A percentile compares a stretch with the other conserved stretches of the same genome.
Evolutionary conservation across 2,113 vertebrate genomes (phyloP).

Genomic region (Steatornis caripensis): DNA sequence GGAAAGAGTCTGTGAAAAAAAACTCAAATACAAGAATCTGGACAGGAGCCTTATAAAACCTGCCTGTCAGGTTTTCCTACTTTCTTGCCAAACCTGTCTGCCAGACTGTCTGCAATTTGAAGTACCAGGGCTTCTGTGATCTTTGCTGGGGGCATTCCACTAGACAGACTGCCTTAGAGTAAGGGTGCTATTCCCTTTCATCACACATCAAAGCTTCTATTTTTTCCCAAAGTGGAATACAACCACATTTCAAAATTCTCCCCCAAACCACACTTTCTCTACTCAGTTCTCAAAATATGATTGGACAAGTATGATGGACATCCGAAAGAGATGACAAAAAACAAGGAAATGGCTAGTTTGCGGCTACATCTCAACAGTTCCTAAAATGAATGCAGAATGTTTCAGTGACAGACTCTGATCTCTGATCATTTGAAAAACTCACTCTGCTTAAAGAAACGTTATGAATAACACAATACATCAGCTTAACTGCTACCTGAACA

Average conservation of each 20-base stretch:
- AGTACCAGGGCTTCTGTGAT: conserved; percentile 1
- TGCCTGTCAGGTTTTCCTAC: not conserved
- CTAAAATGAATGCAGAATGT: not conserved
- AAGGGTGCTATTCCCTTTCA: conserved; percentile 11
- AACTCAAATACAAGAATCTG: not conserved
- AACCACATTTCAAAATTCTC: not conserved
- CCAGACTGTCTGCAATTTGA: not conserved
- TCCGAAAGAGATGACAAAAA: not conserved
- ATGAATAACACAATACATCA: not conserved
- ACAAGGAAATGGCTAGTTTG: not conserved
- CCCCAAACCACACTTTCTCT: not conserved
- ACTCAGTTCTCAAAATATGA: not conserved
- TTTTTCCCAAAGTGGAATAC: not conserved
- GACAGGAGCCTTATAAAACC: not conserved
- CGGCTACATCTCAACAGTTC: not conserved
- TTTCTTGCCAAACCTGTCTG: not conserved
- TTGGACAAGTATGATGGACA: not conserved
- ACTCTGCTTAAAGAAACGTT: not conserved
- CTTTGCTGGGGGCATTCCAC: conserved; percentile 1
- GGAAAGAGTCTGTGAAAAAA: not conserved
- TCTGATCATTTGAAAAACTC: not conserved
- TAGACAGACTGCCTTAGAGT: not conserved
- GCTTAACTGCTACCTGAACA: not conserved
- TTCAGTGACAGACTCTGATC: not conserved
- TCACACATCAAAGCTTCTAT: not conserved